Base-by-base conservation (phyloP, 2,113 vertebrate genomes). In the Typhlomys cinereus region DNA sequence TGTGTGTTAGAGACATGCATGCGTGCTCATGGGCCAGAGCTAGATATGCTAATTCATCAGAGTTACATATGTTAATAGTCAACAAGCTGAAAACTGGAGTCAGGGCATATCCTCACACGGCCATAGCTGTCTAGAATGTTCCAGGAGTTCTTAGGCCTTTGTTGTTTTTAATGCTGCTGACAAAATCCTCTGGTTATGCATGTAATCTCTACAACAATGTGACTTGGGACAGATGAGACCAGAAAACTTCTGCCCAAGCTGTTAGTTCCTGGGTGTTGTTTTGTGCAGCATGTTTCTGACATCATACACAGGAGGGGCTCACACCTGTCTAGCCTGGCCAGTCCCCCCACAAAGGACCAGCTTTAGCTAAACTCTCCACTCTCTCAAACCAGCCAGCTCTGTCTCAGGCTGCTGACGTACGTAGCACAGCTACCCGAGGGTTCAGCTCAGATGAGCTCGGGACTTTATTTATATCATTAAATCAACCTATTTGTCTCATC, bases 321-420 rank as follows among this genome's bases (percentile, higher is more conserved):
- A 39, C 74, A 92, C 70, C 73, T 94, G 57, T n/a, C n/a, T 76
- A 81, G 23, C 31, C 84, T 41, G 15, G 59, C 90, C 34, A 73
- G 15, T 13, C 64, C 91, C 25, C 54, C 59, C 29, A 27, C 64
- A n/a, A 83, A 85, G 39, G 14, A 89, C 31, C 90, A 91, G 29
- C 44, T 75, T 74, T 62, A 70, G 89, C n/a, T 52, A 59, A 95
- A 36, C 71, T 73, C 44, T 78, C 88, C 95, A 34, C 82, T 90
- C 20, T 10, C 29, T 18, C 84, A 85, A 95, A 93, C 96, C 95
- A 87, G 69, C 84, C 64, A 88, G 18, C 31, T 92, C 29, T 84
- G 71, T 82, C 39, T 14, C 57, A 78, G 48, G 17, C 70, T 76
- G 62, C 21, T 2, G 41, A 61, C 7, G 5, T 57, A 86, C 80